Conservation (phyloP, 2,797 vertebrate genomes). For the Coluber constrictor region DNA sequence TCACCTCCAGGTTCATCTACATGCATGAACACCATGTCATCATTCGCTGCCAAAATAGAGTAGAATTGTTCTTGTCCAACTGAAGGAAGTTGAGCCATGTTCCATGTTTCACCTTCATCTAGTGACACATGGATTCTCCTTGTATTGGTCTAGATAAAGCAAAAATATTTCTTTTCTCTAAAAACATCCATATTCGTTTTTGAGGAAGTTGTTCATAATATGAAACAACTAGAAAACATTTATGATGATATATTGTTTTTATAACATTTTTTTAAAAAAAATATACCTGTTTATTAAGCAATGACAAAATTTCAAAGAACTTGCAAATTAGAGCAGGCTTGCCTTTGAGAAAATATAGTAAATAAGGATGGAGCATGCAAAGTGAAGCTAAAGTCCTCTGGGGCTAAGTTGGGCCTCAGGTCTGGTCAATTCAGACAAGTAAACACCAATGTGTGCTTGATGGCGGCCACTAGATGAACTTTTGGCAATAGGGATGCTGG, state of each 20-base stretch:
- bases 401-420: background rate
- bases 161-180: background rate
- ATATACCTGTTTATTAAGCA: background rate
- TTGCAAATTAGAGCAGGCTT: background rate
- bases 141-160: conserved; percentile 60
- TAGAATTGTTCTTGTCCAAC: conserved; percentile 94
- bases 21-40: conserved; percentile 96
- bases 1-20: conserved; percentile 91
- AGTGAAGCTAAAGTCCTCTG: background rate
- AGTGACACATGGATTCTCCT: conserved; percentile 88
- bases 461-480: background rate
- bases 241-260: background rate
- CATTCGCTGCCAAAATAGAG: conserved; percentile 88
- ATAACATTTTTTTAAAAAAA: background rate
- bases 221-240: background rate
- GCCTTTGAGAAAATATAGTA: background rate
- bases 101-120: conserved; percentile 87
- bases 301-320: background rate
- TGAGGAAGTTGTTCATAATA: background rate
- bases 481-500: background rate
- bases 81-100: conserved; percentile 91
- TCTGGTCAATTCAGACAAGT: background rate
- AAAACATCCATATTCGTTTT: background rate
- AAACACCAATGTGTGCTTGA: background rate
- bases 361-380: background rate